Base-by-base conservation (phyloP, 2,797 vertebrate species). In the Anabas testudineus region DNA sequence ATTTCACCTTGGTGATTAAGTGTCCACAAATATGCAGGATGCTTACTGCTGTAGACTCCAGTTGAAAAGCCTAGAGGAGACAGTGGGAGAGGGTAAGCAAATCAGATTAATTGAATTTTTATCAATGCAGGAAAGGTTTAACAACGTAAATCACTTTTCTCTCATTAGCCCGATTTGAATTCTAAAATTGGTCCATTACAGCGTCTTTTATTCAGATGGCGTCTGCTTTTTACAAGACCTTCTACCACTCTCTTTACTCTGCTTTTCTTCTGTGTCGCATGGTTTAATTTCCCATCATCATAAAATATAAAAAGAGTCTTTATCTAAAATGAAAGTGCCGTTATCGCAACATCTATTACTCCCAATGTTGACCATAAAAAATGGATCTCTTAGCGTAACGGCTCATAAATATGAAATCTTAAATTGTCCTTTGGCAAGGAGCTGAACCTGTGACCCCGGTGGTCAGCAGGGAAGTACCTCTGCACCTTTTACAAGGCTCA, bases 51-150 rank as follows among this genome's bases (percentile, higher is more conserved):
- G 58, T 46, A 16, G 41, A 41, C 66, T 75, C 67, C 28, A 66
- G 30, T 16, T 16, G 30, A 53, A 19, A 68, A 58, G 7, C 53
- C 19, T 47, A 36, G 52, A 47, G 9, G 37, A 49, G 24, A 21
- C 22, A 66, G 58, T 48, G 52, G 67, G 67, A 72, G 46, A 71
- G 71, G 57, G 76, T 58, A 60, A 57, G 48, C 61, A 76, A 75
- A 74, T 74, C 26, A 71, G 68, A 79, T 68, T 49, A 80, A 87
- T 75, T 83, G 66, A 81, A 81, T 83, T 83, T 87, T 82, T 86
- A 78, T 90, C 73, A 78, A 69, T 65, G 76, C 69, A 76, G 68
- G 81, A 64, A 43, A 69, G 79, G 89, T 88, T 73, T 55, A 60
- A 71, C 30, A 59, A 7, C n/a, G 41, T 21, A 12, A 68, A 78